Evolutionary conservation across 2,797 vertebrate genomes (phyloP).

Genomic region (Glyptemys insculpta): DNA sequence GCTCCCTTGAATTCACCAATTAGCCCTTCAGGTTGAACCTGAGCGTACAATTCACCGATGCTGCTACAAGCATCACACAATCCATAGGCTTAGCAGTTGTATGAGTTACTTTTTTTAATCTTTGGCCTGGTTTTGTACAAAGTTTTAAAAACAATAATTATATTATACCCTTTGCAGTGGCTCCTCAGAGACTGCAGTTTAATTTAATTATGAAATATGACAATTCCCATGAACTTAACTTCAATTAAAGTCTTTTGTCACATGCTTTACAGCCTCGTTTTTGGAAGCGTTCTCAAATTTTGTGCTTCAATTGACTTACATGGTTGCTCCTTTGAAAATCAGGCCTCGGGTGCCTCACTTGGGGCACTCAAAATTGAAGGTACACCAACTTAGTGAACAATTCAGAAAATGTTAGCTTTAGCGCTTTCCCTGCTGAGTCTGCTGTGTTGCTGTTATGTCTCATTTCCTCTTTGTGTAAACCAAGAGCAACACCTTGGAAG

Average conservation of each 20-base stretch:
- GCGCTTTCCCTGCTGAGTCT: neutral
- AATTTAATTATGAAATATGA: neutral
- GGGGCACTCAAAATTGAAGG: neutral
- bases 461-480: too few species aligned
- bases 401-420: neutral
- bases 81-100: neutral
- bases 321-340: neutral
- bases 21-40: neutral
- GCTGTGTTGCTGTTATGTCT: neutral
- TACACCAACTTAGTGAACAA: neutral
- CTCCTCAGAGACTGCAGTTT: neutral
- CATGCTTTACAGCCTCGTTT: neutral
- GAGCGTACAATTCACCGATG: neutral
- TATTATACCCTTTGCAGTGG: neutral
- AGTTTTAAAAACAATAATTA: neutral
- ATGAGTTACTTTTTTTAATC: neutral
- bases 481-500: too few species aligned
- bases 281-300: neutral
- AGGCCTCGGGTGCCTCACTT: neutral
- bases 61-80: neutral
- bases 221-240: neutral
- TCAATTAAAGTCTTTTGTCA: neutral
- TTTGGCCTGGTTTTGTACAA: neutral
- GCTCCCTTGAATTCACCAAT: neutral
- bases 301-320: neutral